A percentile compares a stretch with the other conserved stretches of the same genome.
Evolutionary conservation across 2,797 vertebrate genomes (phyloP).

Genomic region (Sphaeramia orbicularis): DNA sequence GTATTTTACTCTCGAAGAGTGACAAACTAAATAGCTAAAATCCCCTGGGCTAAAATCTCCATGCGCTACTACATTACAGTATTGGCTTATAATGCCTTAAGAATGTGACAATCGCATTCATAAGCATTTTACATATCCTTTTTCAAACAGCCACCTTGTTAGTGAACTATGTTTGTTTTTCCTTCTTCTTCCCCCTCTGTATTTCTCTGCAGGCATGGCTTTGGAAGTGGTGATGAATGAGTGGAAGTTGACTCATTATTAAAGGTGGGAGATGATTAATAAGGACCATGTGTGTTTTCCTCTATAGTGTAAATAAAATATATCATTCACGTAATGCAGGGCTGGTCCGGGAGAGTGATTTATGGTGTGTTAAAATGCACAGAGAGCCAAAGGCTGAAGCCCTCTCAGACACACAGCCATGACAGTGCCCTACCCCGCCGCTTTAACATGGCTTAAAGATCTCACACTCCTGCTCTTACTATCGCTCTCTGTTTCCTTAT

Average conservation of each 20-base stretch:
- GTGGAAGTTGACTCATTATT: conserved; percentile 91
- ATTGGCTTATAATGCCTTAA: conserved; percentile 73
- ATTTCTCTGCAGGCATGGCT: conserved; percentile 82
- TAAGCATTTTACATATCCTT: conserved; percentile 70
- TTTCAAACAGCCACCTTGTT: conserved; percentile 78
- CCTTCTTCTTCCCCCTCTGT: conserved; percentile 54
- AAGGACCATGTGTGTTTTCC: conserved; percentile 90
- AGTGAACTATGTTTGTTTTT: conserved; percentile 83
- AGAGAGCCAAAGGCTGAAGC: conserved; percentile 88
- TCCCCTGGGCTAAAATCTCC: conserved; percentile 73
- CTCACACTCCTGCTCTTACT: conserved; percentile 73
- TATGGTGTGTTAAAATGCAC: conserved; percentile 89
- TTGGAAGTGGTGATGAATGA: conserved; percentile 88
- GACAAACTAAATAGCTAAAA: conserved; percentile 83
- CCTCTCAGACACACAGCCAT: conserved; percentile 84
- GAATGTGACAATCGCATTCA: conserved; percentile 79
- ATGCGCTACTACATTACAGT: conserved; percentile 64
- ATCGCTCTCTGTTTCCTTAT: conserved; percentile 75
- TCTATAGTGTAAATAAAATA: conserved; percentile 94
- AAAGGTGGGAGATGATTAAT: conserved; percentile 93
- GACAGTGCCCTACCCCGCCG: conserved; percentile 83
- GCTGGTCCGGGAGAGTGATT: conserved; percentile 86
- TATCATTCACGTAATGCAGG: conserved; percentile 90
- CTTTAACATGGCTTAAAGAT: conserved; percentile 77
- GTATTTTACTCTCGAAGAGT: conserved; percentile 80